Base-by-base conservation (phyloP, 2,797 vertebrate genomes). In the Pagetopsis macropterus region DNA sequence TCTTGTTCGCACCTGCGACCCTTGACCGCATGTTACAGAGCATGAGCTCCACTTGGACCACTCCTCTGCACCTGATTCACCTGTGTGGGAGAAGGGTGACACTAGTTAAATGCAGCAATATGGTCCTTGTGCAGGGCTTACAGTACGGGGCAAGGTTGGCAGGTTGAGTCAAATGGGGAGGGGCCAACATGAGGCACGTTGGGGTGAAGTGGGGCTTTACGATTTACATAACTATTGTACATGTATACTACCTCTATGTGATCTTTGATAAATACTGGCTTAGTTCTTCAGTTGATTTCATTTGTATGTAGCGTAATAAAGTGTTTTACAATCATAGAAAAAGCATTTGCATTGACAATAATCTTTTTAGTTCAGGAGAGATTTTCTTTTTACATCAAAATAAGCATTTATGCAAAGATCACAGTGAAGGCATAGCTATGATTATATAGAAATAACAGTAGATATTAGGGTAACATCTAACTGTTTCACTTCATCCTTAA, bases 1-100 rank as follows among this genome's bases (percentile, higher is more conserved):
- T 99, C 98, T 99, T 95, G 98, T 98, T 98, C 98, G 98, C 97
- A 99, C 98, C 97, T 99, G 98, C 97, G 97, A 99, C 96, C 98
- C 98, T 97, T 99, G 97, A 97, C 98, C 97, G 95, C 98, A 99
- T 95, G 98, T 98, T 94, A 99, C 98, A 95, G 98, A 99, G 96
- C 98, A 99, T 94, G 97, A 94, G 96, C 97, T 99, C 98, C 98
- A 99, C 94, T 99, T 98, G 96, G 98, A 97, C 98, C 98, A 99
- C 94, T 99, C 97, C 95, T 99, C 98, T 95, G 98, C 96, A 97
- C 97, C 97, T 97, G 97, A 96, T 97, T 99, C 97, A 99, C 98
- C 98, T 99, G 98, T 92, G 93, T 98, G 94, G 95, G 95, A 99
- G 96, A 99, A 95, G 94, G 94, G 94, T 94, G 94, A 95, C 93